Evolutionary conservation across 2,797 vertebrate species (phyloP), one percentile per base, ranked within the genome.

Genomic region (Chrysocyon brachyurus): DNA sequence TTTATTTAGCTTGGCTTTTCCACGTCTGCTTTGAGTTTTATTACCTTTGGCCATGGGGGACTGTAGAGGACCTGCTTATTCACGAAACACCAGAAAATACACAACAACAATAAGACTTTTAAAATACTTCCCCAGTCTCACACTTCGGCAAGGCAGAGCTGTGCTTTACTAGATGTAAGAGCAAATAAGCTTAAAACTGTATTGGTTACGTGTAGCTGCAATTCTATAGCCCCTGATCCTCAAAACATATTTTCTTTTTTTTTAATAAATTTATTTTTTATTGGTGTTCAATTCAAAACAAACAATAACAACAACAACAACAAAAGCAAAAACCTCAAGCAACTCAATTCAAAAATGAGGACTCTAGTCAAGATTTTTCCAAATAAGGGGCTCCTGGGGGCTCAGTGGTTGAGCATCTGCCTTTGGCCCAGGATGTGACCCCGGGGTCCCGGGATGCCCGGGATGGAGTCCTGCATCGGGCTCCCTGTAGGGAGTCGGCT

Each of bases 51-150:
- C 81, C 61, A 52, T 90, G 68, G 97, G 75, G 64, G 95, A 98
- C 91, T 79, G 46, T 94, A 72, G 95, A 82, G 83, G 68, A 95
- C 81, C 78, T 96, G 79, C 91, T 98, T 97, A 98, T 96, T 92
- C 81, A 70, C 90, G 82, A 96, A 93, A 95, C 89, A 87, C 10
- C 82, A 49, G 83, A 91, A 93, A 91, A 94, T 31, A 68, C 64
- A 64, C 21, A 75, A 61, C 64, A 68, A 70, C 57, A 54, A 72
- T 3, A 72, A 94, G 75, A 82, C 1, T 82, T 78, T 56, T 87
- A 95, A 97, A 24, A 24, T 90, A 94, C 0, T 79, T 82, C 97
- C 96, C 93, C 63, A 40, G 82, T 46, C 72, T 0, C 93, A 78
- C 95, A 75, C 83, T 88, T 0, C 81, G 96, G 94, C 57, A 61